phyloP scores from a whole-genome alignment of 2,797 vertebrate genomes.

The Sebastiscus albofasciatus region DNA sequence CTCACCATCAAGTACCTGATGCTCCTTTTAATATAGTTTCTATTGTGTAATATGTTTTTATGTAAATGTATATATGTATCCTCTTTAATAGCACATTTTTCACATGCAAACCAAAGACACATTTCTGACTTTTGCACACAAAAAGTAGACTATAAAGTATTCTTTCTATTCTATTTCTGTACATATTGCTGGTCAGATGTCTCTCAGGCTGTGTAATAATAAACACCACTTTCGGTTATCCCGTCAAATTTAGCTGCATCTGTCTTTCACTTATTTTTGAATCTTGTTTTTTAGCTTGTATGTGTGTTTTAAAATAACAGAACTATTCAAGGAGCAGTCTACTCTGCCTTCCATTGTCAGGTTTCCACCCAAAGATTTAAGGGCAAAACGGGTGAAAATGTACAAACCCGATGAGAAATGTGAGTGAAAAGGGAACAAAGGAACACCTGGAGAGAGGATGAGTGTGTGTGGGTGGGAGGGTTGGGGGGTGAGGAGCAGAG shows the following conservation, averaged over 20 bases:
- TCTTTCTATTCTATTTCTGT: too few relatives aligned
- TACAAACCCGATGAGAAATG: constrained; percentile 36
- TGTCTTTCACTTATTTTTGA: not conserved
- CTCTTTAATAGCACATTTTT: too few relatives aligned
- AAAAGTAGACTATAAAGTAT: too few relatives aligned
- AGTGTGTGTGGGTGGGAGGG: constrained; percentile 6
- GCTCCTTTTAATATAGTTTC: too few relatives aligned
- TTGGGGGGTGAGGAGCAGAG: constrained; percentile 36
- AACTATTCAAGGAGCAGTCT: constrained; percentile 1
- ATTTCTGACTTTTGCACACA: too few relatives aligned
- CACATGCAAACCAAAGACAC: too few relatives aligned
- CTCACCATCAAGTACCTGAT: too few relatives aligned
- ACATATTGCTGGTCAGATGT: not conserved
- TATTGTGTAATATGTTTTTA: too few relatives aligned
- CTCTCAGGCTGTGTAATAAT: not conserved
- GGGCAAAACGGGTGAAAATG: constrained; percentile 36
- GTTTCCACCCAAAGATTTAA: constrained; percentile 34
- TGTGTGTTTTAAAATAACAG: constrained; percentile 19
- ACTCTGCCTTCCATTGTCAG: constrained; percentile 23
- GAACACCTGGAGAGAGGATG: constrained; percentile 72
- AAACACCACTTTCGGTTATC: not conserved
- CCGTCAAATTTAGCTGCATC: not conserved
- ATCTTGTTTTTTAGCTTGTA: not conserved
- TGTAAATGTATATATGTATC: too few relatives aligned
- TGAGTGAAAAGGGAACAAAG: constrained; percentile 67